Conservation (phyloP, 53 echinoderm and acorn worm species). For the Antedon mediterranea region DNA sequence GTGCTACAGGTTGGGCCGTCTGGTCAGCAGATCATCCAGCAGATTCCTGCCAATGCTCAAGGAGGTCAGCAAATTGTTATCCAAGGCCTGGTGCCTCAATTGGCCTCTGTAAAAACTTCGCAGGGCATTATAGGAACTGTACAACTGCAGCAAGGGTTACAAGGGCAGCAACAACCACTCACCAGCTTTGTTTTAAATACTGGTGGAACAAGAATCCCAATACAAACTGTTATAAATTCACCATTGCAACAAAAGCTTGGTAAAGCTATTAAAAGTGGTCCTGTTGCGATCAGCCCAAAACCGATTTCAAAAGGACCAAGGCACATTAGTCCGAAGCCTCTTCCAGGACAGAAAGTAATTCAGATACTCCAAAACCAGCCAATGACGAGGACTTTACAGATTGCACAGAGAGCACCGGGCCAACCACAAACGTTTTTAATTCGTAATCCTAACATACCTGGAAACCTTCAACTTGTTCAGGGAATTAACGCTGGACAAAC, state of each 20-base stretch:
- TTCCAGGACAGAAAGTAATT: not conserved
- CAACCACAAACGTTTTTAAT: not conserved
- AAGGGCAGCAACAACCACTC: not conserved
- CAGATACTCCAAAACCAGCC: not conserved
- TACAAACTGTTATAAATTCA: not conserved
- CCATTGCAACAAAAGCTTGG: not conserved
- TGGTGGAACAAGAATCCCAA: not conserved
- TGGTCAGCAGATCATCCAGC: slow-evolving; percentile 33
- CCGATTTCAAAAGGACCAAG: not conserved
- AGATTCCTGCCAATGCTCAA: not conserved
- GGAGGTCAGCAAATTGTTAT: not conserved
- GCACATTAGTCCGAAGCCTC: not conserved
- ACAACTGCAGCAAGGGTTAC: not conserved
- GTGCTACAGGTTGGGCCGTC: not conserved
- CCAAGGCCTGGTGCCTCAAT: not conserved
- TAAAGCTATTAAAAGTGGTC: not conserved
- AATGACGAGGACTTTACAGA: not conserved
- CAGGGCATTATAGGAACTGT: not conserved
- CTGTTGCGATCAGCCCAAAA: not conserved
- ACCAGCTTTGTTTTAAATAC: not conserved
- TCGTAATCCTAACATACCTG: not conserved
- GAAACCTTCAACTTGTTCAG: not conserved
- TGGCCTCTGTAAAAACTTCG: not conserved
- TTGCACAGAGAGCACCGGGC: not conserved
- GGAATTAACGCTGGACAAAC: not conserved